Conservation (phyloP, 2,113 vertebrate species). For the Oostethus manadensis region DNA sequence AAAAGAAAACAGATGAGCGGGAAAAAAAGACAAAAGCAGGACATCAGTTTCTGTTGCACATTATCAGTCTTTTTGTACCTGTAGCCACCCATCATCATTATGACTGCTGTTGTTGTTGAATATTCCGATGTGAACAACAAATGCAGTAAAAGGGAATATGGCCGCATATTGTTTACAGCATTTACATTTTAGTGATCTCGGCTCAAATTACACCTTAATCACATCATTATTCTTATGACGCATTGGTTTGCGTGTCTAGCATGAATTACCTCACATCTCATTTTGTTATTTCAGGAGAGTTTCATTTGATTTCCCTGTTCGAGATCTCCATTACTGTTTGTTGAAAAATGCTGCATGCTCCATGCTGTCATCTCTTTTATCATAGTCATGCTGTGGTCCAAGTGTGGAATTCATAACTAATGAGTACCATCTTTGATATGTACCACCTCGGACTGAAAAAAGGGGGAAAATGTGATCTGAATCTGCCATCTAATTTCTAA, state of each 20-base stretch:
- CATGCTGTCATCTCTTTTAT: slow-evolving; percentile 7
- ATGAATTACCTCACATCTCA: slow-evolving; percentile 1
- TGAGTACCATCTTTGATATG: slow-evolving; percentile 19
- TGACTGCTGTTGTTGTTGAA: slow-evolving; percentile 1
- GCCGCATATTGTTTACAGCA: slow-evolving; percentile 17
- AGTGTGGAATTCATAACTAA: slow-evolving; percentile 3
- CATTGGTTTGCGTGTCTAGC: slow-evolving; percentile 10
- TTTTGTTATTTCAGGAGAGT: not conserved
- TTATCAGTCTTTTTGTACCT: slow-evolving; percentile 3
- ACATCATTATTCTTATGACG: not conserved
- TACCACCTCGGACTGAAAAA: not conserved
- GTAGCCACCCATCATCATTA: slow-evolving; percentile 1
- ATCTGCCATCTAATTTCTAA: too few species aligned
- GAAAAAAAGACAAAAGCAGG: slow-evolving; percentile 17
- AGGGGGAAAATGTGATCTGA: too few species aligned
- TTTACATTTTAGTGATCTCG: slow-evolving; percentile 11
- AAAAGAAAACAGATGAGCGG: slow-evolving; percentile 11
- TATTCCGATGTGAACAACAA: slow-evolving; percentile 30
- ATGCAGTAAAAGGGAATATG: slow-evolving; percentile 9
- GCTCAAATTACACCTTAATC: slow-evolving; percentile 1
- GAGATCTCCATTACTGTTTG: slow-evolving; percentile 20
- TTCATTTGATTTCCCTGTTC: slow-evolving; percentile 6
- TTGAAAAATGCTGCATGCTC: slow-evolving; percentile 13
- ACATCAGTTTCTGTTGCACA: slow-evolving; percentile 13
- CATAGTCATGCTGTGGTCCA: not conserved